Base-by-base conservation (phyloP, 2,888 invertebrate genomes). In the Drosophila prostipennis region DNA sequence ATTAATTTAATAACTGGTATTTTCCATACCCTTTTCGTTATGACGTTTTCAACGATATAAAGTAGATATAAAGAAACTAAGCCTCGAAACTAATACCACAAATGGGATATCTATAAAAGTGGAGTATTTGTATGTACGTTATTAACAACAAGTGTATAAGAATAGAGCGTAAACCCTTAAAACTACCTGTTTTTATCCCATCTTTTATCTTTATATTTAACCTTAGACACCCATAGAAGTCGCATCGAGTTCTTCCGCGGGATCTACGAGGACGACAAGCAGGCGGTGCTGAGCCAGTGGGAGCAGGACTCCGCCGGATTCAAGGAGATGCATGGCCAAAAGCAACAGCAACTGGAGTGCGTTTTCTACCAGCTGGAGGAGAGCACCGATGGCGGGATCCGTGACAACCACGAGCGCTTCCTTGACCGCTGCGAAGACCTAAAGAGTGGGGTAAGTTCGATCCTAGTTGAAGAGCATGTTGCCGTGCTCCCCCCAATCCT, bases 401-500 rank as follows among this genome's bases (percentile, higher is more conserved):
- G 89, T 16, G 89, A 90, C 54, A 91, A 93, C 19, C 90, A 92
- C 14, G 92, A 93, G 6, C 91, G 92, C 2, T 93, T 93, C 79
- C 87, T 94, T 42, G 92, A 92, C 71, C 91, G 92, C 69, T 91
- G 93, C 60, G 94, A 94, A 76, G 93, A 93, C 77, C 85, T 92
- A 6, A 92, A 93, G 68, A 93, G 92, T 73, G 88, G 91, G 46
- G 94, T 93, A 87, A 91, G 91, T 85, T 48, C 1, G 26, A 2
- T 7, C 8, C 39, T 67, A 91, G 57, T 89, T 91, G 75, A 93
- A 92, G 23, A 93, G 87, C 68, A 93, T 72, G 61, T 63, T 84
- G 19, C 91, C 91, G 37, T 91, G 92, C 69, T 94, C 93, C 59
- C 94, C 94, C 96, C 96, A 96, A 83, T 96, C 96, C 19, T 95